A percentile compares a stretch with the other conserved stretches of the same genome.
Evolutionary conservation across 2,113 vertebrate genomes (phyloP).

Genomic region (Odontophorus gujanensis): DNA sequence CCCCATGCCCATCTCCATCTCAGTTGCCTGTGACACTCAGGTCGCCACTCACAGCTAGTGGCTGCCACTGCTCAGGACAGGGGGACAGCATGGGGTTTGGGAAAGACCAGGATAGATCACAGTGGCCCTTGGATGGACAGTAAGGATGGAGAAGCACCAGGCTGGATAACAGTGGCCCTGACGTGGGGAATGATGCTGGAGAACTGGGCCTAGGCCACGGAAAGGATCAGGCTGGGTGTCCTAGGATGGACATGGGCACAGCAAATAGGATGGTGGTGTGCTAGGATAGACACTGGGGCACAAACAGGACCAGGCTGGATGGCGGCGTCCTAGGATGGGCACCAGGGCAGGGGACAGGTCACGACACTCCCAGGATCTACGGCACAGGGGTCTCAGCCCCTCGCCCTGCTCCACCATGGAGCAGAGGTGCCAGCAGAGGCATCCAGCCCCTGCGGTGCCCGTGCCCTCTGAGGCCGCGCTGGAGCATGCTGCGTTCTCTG

Average conservation of each 20-base stretch:
- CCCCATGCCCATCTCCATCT: not conserved
- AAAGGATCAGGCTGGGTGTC: not conserved
- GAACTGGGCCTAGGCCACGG: not conserved
- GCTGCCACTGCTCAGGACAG: not conserved
- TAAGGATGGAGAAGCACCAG: not conserved
- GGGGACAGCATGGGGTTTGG: not conserved
- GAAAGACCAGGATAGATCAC: not conserved
- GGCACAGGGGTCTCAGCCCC: not conserved
- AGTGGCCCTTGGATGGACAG: accelerated
- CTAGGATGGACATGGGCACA: not conserved
- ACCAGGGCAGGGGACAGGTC: accelerated
- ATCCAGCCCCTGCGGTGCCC: constrained; percentile 42
- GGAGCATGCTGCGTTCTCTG: constrained; percentile 71
- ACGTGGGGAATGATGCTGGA: not conserved
- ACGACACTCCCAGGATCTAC: not conserved
- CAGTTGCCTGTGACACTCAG: not conserved
- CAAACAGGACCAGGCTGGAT: not conserved
- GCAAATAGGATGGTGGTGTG: not conserved
- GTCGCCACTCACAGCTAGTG: not conserved
- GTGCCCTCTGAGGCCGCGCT: constrained; percentile 34
- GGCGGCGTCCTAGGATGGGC: not conserved
- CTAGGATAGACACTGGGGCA: accelerated
- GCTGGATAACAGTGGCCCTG: not conserved
- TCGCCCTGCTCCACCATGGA: not conserved
- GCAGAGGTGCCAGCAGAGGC: not conserved